phyloP scores from a whole-genome alignment of 2,888 invertebrate species.

The Eupithecia centaureata region DNA sequence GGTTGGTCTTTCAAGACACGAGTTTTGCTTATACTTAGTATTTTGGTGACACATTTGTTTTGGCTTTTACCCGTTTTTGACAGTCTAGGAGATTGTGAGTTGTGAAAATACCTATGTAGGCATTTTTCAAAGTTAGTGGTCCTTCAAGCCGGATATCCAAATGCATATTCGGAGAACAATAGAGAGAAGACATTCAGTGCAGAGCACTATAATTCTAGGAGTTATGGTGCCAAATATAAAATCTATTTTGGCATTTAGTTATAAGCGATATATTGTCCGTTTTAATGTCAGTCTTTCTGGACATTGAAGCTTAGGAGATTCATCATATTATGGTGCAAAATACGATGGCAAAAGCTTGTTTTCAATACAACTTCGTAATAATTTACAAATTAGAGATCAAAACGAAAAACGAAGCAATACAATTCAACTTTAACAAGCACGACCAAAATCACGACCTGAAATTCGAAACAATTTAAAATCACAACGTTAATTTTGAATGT shows the following conservation, averaged over 20 bases:
- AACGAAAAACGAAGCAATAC: background rate
- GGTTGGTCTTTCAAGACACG: slow-evolving; percentile 5
- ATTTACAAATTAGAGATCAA: background rate
- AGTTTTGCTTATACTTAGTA: slow-evolving; percentile 3
- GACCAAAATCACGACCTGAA: slow-evolving; percentile 61
- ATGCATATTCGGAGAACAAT: background rate
- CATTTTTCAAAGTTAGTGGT: slow-evolving; percentile 3
- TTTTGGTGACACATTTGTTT: slow-evolving; percentile 11
- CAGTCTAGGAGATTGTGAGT: background rate
- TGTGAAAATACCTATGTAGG: background rate
- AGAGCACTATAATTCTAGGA: background rate
- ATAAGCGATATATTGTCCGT: slow-evolving; percentile 31
- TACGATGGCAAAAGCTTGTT: background rate
- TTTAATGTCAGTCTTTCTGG: slow-evolving; percentile 38
- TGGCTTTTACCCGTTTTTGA: slow-evolving; percentile 14
- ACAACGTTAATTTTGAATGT: slow-evolving; percentile 48
- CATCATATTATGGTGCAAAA: slow-evolving; percentile 19
- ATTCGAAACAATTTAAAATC: slow-evolving; percentile 48
- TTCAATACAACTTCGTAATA: background rate
- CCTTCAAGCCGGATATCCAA: slow-evolving; percentile 15
- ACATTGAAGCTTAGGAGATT: slow-evolving; percentile 29
- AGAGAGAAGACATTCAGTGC: background rate
- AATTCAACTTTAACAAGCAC: slow-evolving; percentile 12
- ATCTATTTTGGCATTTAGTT: slow-evolving; percentile 19
- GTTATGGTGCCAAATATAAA: slow-evolving; percentile 5